phyloP scores from a whole-genome alignment of 2,888 invertebrate genomes.

The Anodontia alba region DNA sequence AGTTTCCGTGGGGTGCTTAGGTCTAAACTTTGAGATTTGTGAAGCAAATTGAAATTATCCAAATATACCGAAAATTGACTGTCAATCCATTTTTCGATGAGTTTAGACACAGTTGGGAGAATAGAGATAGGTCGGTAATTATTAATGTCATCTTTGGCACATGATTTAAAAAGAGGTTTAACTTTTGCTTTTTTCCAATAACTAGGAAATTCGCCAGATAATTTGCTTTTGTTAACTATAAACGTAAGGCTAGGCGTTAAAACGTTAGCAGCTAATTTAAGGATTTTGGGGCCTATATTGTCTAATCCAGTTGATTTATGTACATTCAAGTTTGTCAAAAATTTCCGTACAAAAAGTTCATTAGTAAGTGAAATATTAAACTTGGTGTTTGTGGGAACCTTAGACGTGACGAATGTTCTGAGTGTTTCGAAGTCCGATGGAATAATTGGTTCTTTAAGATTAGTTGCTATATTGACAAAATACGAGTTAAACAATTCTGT shows the following conservation, averaged over 20 bases:
- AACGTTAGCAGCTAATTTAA: background rate
- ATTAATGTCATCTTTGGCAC: background rate
- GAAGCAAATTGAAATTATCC: background rate
- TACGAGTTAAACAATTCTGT: too few relatives aligned
- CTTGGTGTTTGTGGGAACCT: background rate
- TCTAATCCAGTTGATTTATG: background rate
- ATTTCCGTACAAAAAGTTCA: background rate
- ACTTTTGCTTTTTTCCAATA: slow-evolving; percentile 3
- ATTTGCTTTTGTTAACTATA: background rate
- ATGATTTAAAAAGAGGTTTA: background rate
- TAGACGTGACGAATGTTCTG: background rate
- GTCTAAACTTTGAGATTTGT: background rate
- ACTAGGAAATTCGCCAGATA: background rate
- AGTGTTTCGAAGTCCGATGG: background rate
- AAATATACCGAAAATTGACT: background rate
- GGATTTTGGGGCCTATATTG: background rate
- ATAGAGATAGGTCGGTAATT: slow-evolving; percentile 2
- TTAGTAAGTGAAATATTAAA: background rate
- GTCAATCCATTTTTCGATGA: background rate
- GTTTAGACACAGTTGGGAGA: background rate
- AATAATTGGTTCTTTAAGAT: background rate
- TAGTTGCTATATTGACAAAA: background rate
- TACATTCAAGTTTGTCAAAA: background rate
- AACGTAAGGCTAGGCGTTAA: background rate
- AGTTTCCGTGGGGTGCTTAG: background rate